Base-by-base conservation (phyloP, 2,797 vertebrate genomes). In the Parauchenoglanis punctatus region DNA sequence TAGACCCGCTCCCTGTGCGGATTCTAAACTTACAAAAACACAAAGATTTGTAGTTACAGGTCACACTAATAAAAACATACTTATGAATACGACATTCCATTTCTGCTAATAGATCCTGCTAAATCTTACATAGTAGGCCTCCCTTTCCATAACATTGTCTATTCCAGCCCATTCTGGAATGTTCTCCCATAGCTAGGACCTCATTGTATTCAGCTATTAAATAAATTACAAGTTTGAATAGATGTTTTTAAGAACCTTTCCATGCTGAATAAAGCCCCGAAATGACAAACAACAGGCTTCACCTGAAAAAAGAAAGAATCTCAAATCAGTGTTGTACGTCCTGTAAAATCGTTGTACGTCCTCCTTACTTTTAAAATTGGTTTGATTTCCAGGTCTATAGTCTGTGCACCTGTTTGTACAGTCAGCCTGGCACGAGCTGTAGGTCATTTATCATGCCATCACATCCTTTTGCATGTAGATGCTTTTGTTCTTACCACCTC, bases 391-490 rank as follows among this genome's bases (percentile, higher is more conserved):
- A 28, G 52, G 3, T 56, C 75, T 78, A 12, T 28, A 31, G 7
- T 20, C 17, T 35, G 52, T 18, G 20, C 28, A 58, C 56, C 77
- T 81, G 77, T 80, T 80, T 58, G 77, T 80, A 80, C 77, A 80
- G 77, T 80, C 3, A 11, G 54, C 25, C 56, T 59, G 77, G 77
- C 54, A 80, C 4, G 11, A 82, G 59, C n/a, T 76, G 84, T 1
- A 49, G 25, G 40, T 65, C 40, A 20, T 77, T 77, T 63, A 52
- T 65, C 72, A 77, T 54, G 72, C 40, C 72, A 63, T 77, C 52
- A 68, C 63, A 70, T 72, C 85, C 65, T 72, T 86, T 40, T 25
- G 63, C 76, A 58, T 86, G 76, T 58, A 63, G 84, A 63, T 40
- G 4, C 73, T 65, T 85, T 78, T 85, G 83, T 85, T 63, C 58